A percentile compares a stretch with the other conserved stretches of the same genome.
Conservation (phyloP, 1,140 invertebrate species). For the Gyrodactylus bullatarudis region DNA sequence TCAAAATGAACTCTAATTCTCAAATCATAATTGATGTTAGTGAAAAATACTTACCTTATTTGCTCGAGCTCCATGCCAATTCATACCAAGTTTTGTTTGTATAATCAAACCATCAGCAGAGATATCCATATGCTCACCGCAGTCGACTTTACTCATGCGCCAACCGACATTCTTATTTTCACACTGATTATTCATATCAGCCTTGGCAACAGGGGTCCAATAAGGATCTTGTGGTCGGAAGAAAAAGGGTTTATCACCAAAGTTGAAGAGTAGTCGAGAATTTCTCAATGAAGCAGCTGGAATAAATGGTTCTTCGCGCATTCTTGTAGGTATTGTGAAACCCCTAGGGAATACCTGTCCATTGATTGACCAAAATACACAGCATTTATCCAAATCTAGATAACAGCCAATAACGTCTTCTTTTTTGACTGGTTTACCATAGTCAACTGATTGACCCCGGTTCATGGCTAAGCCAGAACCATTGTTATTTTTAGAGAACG, state of each 20-base stretch:
- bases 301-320: background rate
- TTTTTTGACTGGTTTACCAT: background rate
- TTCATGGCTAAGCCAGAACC: background rate
- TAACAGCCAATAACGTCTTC: background rate
- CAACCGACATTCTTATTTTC: conserved; percentile 4
- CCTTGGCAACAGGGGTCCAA: background rate
- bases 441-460: background rate
- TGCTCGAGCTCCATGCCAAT: conserved; percentile 2
- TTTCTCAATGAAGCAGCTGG: background rate
- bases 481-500: too few species aligned
- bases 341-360: background rate
- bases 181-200: background rate
- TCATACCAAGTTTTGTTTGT: background rate
- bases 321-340: background rate
- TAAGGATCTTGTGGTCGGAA: background rate
- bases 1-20: too few species aligned
- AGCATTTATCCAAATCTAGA: conserved; percentile 3
- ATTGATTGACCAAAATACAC: background rate
- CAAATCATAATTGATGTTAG: too few species aligned
- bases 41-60: conserved; percentile 7
- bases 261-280: background rate
- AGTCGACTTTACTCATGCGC: background rate
- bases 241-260: conserved; percentile 1
- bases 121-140: background rate
- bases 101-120: background rate